A percentile compares a stretch with the other conserved stretches of the same genome.
Evolutionary conservation across 2,888 invertebrate species (phyloP).

Genomic region (Eilema sororculum): DNA sequence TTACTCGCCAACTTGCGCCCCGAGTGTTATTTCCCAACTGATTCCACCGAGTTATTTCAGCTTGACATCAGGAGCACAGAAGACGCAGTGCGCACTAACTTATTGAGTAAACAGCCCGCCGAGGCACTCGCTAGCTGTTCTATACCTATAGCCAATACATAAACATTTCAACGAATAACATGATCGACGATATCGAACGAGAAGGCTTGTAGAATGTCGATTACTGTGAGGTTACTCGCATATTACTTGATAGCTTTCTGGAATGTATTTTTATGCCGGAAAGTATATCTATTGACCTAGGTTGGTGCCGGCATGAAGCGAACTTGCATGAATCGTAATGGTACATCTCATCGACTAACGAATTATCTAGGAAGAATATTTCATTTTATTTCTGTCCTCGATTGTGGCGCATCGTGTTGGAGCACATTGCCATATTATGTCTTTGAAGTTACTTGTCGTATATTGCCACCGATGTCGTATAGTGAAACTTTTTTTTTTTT

Average conservation of each 20-base stretch:
- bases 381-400: no score
- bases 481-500: no score
- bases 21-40: no score
- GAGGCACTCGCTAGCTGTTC: background rate
- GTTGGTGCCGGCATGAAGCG: background rate
- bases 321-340: background rate
- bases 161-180: slow-evolving; percentile 1
- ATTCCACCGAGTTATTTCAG: background rate
- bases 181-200: background rate
- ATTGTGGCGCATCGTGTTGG: no score
- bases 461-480: no score
- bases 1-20: no score
- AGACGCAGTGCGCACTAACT: background rate
- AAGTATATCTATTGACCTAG: background rate
- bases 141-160: background rate
- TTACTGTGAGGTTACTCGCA: background rate
- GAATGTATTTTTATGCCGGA: background rate
- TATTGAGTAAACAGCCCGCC: background rate
- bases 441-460: no score
- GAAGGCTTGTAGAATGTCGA: background rate
- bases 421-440: no score
- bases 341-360: no score
- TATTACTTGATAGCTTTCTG: background rate
- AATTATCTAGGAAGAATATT: no score
- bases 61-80: background rate